phyloP scores from a whole-genome alignment of 2,113 vertebrate species.

The Columba livia region DNA sequence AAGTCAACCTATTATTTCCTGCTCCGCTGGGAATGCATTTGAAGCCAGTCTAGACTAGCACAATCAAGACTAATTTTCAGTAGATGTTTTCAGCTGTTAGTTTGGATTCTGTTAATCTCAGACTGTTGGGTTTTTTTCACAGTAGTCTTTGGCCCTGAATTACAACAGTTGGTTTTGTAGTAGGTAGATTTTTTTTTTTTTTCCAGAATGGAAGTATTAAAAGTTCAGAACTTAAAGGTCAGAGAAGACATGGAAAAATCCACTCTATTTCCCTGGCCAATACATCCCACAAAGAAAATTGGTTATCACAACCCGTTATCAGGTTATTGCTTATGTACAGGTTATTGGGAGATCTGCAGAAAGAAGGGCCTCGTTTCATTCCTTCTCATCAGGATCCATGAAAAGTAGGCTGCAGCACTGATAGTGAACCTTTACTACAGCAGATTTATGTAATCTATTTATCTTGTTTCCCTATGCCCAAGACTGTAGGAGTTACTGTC shows the following conservation, averaged over 20 bases:
- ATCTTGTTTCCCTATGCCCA: not conserved
- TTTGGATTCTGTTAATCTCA: not conserved
- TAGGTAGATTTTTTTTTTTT: not conserved
- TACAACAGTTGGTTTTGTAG: not conserved
- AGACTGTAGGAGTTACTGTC: not conserved
- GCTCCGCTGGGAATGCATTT: not conserved
- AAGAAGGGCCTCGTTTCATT: not conserved
- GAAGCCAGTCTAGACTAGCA: not conserved
- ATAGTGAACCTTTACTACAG: not conserved
- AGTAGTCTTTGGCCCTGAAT: not conserved
- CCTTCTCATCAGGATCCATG: not conserved
- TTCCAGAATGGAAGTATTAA: not conserved
- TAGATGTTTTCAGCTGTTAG: not conserved
- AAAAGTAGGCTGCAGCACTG: not conserved
- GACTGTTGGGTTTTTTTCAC: fast-evolving
- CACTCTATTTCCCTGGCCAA: not conserved
- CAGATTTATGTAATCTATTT: not conserved
- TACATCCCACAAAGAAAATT: not conserved
- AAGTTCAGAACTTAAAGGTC: not conserved
- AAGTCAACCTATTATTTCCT: not conserved
- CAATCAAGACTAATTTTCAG: not conserved
- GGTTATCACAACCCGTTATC: not conserved
- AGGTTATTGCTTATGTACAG: not conserved
- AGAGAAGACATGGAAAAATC: not conserved
- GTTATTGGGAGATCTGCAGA: not conserved